phyloP scores from a whole-genome alignment of 2,113 vertebrate genomes.

The Phalacrocorax carbo region DNA sequence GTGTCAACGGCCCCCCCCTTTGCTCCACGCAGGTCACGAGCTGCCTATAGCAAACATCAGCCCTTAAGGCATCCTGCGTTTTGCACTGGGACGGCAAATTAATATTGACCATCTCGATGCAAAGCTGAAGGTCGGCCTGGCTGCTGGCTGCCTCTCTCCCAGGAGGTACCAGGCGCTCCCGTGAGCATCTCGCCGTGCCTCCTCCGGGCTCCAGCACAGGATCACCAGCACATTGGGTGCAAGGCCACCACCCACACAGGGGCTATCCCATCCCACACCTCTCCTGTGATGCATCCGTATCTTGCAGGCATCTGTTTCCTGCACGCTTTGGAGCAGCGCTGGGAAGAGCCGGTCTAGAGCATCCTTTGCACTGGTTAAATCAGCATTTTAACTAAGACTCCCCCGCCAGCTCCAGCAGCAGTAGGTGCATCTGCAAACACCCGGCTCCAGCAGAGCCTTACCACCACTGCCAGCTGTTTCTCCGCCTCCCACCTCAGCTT shows the following conservation, averaged over 20 bases:
- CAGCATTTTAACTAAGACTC: fast-evolving
- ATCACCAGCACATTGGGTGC: background rate
- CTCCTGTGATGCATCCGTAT: background rate
- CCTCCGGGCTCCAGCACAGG: background rate
- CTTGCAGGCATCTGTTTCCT: background rate
- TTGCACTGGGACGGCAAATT: too few relatives aligned
- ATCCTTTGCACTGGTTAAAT: background rate
- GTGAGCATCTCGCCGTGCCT: fast-evolving
- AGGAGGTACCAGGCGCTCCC: background rate
- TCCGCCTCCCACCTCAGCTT: background rate
- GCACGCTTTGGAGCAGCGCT: fast-evolving
- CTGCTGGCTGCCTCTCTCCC: background rate
- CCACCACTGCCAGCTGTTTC: background rate
- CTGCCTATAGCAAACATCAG: background rate
- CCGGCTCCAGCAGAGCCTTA: background rate
- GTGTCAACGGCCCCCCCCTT: background rate
- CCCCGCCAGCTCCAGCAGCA: background rate
- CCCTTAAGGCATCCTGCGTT: background rate
- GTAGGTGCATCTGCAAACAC: background rate
- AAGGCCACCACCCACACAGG: background rate
- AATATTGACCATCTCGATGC: background rate
- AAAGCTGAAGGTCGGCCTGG: background rate
- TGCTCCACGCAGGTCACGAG: background rate
- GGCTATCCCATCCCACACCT: background rate
- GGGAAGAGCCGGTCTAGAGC: background rate